Evolutionary conservation across 2,113 vertebrate species (phyloP), one percentile per base, ranked within the genome.

Genomic region (Passer domesticus): DNA sequence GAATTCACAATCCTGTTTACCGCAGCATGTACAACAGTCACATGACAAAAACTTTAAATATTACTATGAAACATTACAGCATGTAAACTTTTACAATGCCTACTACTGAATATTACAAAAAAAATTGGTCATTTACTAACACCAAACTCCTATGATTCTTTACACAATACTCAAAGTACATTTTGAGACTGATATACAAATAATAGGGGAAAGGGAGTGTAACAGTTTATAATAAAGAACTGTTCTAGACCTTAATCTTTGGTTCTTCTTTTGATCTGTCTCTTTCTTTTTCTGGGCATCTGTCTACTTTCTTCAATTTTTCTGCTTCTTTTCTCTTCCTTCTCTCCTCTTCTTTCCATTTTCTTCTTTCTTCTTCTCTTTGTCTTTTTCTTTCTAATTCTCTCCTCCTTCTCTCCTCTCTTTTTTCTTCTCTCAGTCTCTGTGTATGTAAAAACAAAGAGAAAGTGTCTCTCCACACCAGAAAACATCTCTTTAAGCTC

Each of bases 381-480:
- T 98, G 97, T 55, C 99, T 98, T 97, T 99, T 99, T 59, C 99
- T 98, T 95, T 99, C 99, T 77, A 99, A 97, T 97, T 99, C 99
- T 95, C 99, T 98, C 73, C 99, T 97, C 39, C 99, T 98, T 27
- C 99, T 98, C 96, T 99, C 99, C 95, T 99, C 99, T 95, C 99
- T 99, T 97, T 99, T 99, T 96, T 99, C 99, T 97, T 99, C 99
- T 96, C 99, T 98, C 95, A 99, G 96, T 95, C 99, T 98, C 99
- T 99, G 96, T 9, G 37, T 86, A 13, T 21, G 10, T 6, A 73
- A 87, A 94, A 91, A 12, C 30, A 73, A 64, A 74, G 47, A 83
- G 14, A 90, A 77, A 82, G 17, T 53, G 9, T 35, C 21, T 78
- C 73, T 81, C 41, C 56, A 93, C 35, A 95, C 39, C 43, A 79